Evolutionary conservation across 2,888 invertebrate genomes (phyloP).

Genomic region (Trissolcus brochymenae): DNA sequence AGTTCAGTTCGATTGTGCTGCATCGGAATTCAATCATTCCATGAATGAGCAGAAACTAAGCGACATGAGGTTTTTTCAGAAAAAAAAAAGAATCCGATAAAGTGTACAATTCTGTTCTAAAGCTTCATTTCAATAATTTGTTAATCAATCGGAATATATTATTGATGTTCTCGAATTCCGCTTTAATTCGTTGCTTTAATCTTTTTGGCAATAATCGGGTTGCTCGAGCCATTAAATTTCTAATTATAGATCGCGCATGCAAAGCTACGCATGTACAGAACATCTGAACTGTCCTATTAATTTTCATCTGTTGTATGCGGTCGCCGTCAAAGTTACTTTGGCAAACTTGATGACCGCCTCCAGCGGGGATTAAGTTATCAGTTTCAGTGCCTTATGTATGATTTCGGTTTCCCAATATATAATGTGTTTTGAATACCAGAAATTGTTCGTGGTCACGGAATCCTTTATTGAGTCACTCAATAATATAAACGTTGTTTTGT

Average conservation of each 20-base stretch:
- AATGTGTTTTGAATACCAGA: not conserved
- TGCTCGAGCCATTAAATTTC: constrained; percentile 25
- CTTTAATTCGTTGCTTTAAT: not conserved
- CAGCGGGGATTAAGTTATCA: constrained; percentile 21
- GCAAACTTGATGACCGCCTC: constrained; percentile 32
- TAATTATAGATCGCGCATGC: constrained; percentile 20
- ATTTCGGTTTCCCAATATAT: constrained; percentile 6
- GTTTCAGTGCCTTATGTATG: constrained; percentile 13
- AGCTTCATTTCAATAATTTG: not conserved
- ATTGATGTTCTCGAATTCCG: not conserved
- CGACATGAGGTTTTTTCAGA: constrained; percentile 1
- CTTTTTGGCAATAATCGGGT: constrained; percentile 1
- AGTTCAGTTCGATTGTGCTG: not conserved
- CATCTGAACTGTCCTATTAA: constrained; percentile 39
- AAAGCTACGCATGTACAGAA: constrained; percentile 1
- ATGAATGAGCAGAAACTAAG: constrained; percentile 9
- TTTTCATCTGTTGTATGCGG: constrained; percentile 41
- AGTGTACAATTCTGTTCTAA: not conserved
- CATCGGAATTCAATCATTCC: constrained; percentile 17
- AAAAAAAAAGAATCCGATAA: not conserved
- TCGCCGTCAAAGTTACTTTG: constrained; percentile 37
- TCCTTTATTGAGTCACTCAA: not conserved
- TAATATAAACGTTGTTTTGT: too few relatives aligned
- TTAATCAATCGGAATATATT: not conserved
- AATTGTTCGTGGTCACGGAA: not conserved